Percentiles rank a stretch among this genome's conserved stretches.
Evolutionary conservation across 2,113 vertebrate species (phyloP).

Genomic region (Serilophus lunatus): DNA sequence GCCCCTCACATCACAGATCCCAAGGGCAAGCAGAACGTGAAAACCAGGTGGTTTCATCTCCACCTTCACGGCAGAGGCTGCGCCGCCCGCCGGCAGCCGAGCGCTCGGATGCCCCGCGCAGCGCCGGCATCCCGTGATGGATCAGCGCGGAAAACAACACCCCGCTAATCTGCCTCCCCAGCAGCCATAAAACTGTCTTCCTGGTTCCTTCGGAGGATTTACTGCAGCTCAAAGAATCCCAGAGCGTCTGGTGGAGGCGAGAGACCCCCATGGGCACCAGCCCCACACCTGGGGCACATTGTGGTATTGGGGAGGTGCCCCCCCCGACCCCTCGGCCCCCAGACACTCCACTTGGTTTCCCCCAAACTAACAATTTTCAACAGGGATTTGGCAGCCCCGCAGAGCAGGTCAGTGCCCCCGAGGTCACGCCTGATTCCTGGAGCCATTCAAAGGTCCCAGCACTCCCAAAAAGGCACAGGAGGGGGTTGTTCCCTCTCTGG

Average conservation of each 20-base stretch:
- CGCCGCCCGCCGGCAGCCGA: background rate
- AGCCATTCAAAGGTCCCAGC: background rate
- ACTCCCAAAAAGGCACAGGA: background rate
- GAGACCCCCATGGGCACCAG: accelerated
- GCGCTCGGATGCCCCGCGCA: background rate
- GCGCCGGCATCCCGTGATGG: background rate
- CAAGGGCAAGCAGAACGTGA: background rate
- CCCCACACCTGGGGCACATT: background rate
- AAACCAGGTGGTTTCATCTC: background rate
- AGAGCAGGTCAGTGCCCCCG: too few relatives aligned
- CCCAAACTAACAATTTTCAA: accelerated
- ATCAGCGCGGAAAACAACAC: slow-evolving; percentile 20
- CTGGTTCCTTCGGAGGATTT: slow-evolving; percentile 25
- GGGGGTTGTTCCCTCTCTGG: background rate
- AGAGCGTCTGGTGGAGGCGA: accelerated
- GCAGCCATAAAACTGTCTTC: slow-evolving; percentile 40
- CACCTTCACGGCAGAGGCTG: background rate
- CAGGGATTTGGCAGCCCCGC: background rate
- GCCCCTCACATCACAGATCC: background rate
- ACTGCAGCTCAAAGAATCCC: background rate
- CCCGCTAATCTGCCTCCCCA: slow-evolving; percentile 13
- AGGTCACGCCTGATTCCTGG: background rate
- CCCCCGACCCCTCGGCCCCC: background rate
- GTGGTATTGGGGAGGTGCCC: background rate
- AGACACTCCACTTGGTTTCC: background rate